These are phyloP conservation scores for Garrulus glandarius DNA, from an alignment of 2,797 vertebrate genomes.

Conservation along the genomic window DNA sequence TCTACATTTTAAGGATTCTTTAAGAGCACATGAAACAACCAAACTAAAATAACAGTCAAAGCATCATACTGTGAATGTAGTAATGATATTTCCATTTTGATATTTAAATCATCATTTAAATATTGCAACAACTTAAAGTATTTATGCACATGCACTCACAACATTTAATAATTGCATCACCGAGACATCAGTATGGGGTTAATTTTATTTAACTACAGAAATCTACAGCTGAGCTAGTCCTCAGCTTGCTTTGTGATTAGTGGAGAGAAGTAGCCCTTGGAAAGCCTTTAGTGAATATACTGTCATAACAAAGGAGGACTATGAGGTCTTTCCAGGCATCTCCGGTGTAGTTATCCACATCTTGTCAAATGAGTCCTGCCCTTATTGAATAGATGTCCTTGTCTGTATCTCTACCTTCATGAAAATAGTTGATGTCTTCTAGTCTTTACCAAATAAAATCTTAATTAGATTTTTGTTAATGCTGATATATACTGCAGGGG, in stretches of 20 bases:
- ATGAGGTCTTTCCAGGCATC: not conserved
- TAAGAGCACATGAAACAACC: not conserved
- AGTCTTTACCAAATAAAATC: not conserved
- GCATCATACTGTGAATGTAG: not conserved
- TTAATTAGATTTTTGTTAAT: conserved; percentile 13
- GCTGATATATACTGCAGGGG: not conserved
- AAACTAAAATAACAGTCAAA: not conserved
- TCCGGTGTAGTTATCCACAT: not conserved
- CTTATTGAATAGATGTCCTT: not conserved
- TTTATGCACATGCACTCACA: not conserved
- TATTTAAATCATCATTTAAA: not conserved
- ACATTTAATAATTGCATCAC: not conserved
- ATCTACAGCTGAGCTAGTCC: not conserved
- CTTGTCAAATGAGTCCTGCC: not conserved
- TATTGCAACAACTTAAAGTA: not conserved
- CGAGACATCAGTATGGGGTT: not conserved
- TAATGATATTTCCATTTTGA: not conserved
- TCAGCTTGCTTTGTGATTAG: not conserved
- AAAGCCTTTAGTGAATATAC: not conserved
- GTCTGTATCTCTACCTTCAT: not conserved
- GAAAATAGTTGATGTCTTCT: not conserved
- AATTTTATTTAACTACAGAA: not conserved
- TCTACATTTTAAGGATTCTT: not conserved
- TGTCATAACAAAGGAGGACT: not conserved
- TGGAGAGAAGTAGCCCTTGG: not conserved